phyloP scores from a whole-genome alignment of 2,113 vertebrate species.

The Heliornis fulica region DNA sequence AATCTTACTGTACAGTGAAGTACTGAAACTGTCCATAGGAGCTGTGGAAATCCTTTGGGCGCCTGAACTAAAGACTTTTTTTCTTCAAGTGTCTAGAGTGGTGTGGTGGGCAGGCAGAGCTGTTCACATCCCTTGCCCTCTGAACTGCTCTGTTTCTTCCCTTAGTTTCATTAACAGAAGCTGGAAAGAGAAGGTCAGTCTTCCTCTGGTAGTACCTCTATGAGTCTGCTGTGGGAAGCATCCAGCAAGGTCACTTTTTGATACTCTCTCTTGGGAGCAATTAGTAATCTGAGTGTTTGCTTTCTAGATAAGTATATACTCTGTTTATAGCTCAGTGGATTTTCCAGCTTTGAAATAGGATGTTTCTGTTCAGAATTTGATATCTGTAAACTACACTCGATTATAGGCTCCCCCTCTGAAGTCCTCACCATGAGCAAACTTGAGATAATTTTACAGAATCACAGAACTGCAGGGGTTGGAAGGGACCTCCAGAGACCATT shows the following conservation, averaged over 20 bases:
- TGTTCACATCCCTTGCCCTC: neutral
- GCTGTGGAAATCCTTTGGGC: neutral
- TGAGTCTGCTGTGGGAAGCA: neutral
- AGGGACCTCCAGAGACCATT: too few species aligned
- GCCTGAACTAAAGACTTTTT: neutral
- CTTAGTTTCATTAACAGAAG: neutral
- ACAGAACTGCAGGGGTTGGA: too few species aligned
- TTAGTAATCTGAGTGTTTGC: neutral
- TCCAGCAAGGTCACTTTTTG: neutral
- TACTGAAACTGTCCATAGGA: neutral
- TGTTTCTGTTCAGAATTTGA: neutral
- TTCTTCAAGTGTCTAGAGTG: neutral
- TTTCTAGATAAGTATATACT: neutral
- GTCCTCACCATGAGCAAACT: neutral
- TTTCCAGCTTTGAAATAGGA: slow-evolving; percentile 1
- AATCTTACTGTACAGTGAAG: neutral
- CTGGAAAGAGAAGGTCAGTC: neutral
- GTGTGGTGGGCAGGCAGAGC: neutral
- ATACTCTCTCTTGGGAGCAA: neutral
- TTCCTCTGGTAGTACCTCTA: neutral
- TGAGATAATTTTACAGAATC: neutral
- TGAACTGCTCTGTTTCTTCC: slow-evolving; percentile 3
- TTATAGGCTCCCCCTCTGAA: neutral
- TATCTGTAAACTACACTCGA: neutral
- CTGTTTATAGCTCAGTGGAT: neutral